Evolutionary conservation across 1,140 invertebrate species (phyloP).

Genomic region (Euura lappo): DNA sequence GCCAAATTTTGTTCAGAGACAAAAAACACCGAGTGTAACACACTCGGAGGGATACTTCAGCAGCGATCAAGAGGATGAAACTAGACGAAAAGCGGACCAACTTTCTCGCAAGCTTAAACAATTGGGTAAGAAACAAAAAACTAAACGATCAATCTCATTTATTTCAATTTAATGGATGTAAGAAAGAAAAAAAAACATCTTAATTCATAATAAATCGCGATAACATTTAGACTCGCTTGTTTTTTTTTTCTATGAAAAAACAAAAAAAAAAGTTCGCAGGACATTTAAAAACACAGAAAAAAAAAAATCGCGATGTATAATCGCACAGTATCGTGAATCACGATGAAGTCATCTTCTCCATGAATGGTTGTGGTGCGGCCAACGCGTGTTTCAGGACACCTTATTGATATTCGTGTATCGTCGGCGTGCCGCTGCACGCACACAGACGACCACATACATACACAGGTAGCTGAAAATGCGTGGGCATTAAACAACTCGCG

Average conservation of each 20-base stretch:
- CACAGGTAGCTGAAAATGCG: neutral
- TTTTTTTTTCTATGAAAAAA: too few relatives aligned
- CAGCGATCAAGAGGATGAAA: constrained; percentile 69
- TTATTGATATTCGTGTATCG: neutral
- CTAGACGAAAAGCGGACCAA: constrained; percentile 45
- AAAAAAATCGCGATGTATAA: neutral
- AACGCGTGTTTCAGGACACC: constrained; percentile 7
- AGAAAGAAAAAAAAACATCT: too few relatives aligned
- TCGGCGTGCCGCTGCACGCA: neutral
- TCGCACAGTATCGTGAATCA: constrained; percentile 25
- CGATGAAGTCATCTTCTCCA: constrained; percentile 29
- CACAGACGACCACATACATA: neutral
- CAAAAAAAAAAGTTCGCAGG: too few relatives aligned
- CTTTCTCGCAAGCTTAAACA: constrained; percentile 44
- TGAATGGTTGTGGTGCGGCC: constrained; percentile 1
- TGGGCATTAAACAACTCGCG: neutral
- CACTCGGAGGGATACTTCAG: constrained; percentile 75
- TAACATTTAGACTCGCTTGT: too few relatives aligned
- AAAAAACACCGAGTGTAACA: constrained; percentile 64
- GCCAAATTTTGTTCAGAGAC: constrained; percentile 38
- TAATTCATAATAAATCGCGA: too few relatives aligned
- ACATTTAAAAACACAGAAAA: too few relatives aligned
- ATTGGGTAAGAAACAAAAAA: constrained; percentile 33
- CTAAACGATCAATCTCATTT: neutral
- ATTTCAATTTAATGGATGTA: too few relatives aligned